These are phyloP conservation scores for Oryctes rhinoceros DNA, from an alignment of 1,140 invertebrate species.

Conservation along the genomic window DNA sequence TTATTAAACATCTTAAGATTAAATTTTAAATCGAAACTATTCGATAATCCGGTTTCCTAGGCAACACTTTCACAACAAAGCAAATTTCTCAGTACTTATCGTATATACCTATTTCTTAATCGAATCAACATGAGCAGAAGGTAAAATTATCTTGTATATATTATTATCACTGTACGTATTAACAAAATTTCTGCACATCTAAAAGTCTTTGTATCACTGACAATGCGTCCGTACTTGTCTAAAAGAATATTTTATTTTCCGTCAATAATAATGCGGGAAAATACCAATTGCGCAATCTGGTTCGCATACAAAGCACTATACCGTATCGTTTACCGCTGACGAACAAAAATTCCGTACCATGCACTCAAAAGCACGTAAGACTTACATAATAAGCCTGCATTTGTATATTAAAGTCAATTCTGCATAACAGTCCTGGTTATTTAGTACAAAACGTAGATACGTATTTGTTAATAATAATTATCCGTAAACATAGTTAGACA, in stretches of 20 bases:
- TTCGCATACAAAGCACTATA: conserved; percentile 3
- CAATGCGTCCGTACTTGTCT: not conserved
- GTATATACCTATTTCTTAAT: not conserved
- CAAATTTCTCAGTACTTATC: not conserved
- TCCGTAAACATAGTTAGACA: too few relatives aligned
- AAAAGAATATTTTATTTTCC: not conserved
- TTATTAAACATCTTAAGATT: too few relatives aligned
- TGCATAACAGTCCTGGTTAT: not conserved
- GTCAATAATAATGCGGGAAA: conserved; percentile 9
- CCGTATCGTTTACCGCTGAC: conserved; percentile 8
- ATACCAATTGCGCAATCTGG: conserved; percentile 27
- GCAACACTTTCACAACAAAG: conserved; percentile 16
- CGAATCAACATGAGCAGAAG: conserved; percentile 10
- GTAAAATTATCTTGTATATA: not conserved
- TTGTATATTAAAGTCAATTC: not conserved
- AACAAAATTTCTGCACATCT: not conserved
- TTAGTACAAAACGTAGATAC: not conserved
- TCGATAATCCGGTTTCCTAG: not conserved
- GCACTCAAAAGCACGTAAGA: conserved; percentile 17
- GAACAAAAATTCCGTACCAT: conserved; percentile 18
- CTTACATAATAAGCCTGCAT: conserved; percentile 27
- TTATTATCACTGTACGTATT: too few relatives aligned
- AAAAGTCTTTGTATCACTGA: not conserved
- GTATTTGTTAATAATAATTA: too few relatives aligned
- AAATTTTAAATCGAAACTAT: too few relatives aligned